Conservation (phyloP, 2,113 vertebrate species). For the Motacilla tschutschensis region DNA sequence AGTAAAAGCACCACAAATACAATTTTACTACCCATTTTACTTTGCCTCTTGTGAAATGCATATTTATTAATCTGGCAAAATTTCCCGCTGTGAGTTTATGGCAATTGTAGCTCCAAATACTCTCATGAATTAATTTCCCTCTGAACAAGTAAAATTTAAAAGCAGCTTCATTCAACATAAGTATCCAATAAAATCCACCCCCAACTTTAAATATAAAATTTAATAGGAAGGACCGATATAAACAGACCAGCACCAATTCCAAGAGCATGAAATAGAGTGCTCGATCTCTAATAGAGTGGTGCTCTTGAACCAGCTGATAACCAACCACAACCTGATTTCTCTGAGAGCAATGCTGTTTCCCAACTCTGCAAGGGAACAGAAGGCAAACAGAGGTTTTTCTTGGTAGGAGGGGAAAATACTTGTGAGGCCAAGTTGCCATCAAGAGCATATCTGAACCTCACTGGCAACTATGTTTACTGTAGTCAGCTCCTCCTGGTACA, state of each 20-base stretch:
- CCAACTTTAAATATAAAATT: background rate
- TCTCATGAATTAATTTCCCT: background rate
- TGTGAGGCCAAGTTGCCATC: accelerated
- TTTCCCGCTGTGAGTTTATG: background rate
- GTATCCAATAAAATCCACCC: background rate
- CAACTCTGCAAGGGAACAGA: background rate
- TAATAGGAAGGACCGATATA: background rate
- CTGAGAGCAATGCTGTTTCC: background rate
- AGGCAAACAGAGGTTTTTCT: background rate
- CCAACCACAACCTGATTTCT: background rate
- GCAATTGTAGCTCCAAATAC: background rate
- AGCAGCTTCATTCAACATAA: background rate
- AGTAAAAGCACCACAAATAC: background rate
- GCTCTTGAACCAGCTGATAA: background rate
- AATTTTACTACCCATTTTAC: constrained; percentile 1
- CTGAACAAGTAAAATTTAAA: background rate
- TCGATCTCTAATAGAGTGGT: background rate
- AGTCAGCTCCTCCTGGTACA: background rate
- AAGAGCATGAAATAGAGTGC: background rate
- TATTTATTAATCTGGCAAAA: constrained; percentile 4
- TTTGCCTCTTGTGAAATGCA: background rate
- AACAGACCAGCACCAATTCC: background rate
- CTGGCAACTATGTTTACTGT: background rate
- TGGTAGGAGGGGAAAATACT: background rate
- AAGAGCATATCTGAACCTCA: background rate